Evolutionary conservation across 2,113 vertebrate species (phyloP).

Genomic region (Alligator sinensis): DNA sequence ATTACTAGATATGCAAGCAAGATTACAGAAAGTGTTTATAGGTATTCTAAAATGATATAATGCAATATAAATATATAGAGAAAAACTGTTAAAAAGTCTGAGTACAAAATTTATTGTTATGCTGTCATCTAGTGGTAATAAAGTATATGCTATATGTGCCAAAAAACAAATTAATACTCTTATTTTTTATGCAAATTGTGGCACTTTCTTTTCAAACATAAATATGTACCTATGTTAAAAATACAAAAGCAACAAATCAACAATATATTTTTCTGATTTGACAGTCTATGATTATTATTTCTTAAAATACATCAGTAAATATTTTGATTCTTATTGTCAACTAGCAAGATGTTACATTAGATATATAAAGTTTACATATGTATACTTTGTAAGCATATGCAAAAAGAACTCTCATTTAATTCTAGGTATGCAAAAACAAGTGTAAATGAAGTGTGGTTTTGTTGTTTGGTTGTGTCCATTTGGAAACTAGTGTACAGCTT

Average conservation of each 20-base stretch:
- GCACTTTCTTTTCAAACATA: background rate
- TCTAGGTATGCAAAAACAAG: background rate
- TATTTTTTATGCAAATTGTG: conserved; percentile 39
- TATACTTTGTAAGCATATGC: background rate
- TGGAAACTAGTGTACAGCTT: background rate
- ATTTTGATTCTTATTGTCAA: background rate
- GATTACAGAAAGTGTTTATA: conserved; percentile 26
- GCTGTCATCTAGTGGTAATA: conserved; percentile 77
- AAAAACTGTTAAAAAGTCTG: background rate
- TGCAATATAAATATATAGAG: background rate
- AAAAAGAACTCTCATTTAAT: background rate
- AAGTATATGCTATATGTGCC: background rate
- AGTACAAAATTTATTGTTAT: conserved; percentile 63
- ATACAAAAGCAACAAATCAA: conserved; percentile 23
- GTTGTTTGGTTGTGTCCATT: background rate
- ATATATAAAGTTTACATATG: background rate
- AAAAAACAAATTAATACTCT: background rate
- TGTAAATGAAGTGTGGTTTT: background rate
- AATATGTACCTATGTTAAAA: conserved; percentile 10
- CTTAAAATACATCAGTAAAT: background rate
- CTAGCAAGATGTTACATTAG: background rate
- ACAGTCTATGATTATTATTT: conserved; percentile 3
- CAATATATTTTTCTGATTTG: background rate
- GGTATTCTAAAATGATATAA: background rate
- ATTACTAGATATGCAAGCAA: conserved; percentile 2